Conservation (phyloP, 2,888 invertebrate genomes). For the Pyrocoelia pectoralis region DNA sequence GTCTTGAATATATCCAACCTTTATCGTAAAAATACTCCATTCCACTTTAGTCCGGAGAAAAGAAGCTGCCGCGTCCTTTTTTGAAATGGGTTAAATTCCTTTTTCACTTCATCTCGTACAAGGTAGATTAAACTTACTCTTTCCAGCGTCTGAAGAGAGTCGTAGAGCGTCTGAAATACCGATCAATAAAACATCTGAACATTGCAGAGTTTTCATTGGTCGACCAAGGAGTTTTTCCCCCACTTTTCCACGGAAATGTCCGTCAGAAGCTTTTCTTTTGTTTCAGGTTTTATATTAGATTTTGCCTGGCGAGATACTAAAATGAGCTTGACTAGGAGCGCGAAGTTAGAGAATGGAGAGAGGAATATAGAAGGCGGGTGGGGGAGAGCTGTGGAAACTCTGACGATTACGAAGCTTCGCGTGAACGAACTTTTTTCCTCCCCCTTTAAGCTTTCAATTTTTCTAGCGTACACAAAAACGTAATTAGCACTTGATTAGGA, state of each 20-base stretch:
- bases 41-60: conserved; percentile 41
- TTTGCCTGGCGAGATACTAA: conserved; percentile 48
- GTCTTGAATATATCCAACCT: conserved; percentile 24
- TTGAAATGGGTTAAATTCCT: conserved; percentile 38
- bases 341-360: conserved; percentile 42
- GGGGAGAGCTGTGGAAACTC: conserved; percentile 16
- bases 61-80: conserved; percentile 40
- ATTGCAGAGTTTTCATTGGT: conserved; percentile 58
- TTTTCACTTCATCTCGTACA: conserved; percentile 36
- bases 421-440: neutral
- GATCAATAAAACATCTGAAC: conserved; percentile 60
- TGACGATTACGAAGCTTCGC: conserved; percentile 7
- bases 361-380: conserved; percentile 35
- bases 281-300: conserved; percentile 58
- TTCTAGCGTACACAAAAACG: neutral
- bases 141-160: conserved; percentile 50
- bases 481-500: conserved; percentile 16
- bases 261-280: conserved; percentile 59
- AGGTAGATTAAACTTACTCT: conserved; percentile 36
- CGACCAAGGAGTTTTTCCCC: conserved; percentile 60
- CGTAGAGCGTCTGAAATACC: conserved; percentile 56
- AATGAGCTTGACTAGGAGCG: conserved; percentile 41
- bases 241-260: conserved; percentile 57
- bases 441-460: neutral
- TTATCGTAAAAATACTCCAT: conserved; percentile 32